A percentile compares a stretch with the other conserved stretches of the same genome.
Evolutionary conservation across 2,113 vertebrate species (phyloP).

Genomic region (Ardeotis arabs): DNA sequence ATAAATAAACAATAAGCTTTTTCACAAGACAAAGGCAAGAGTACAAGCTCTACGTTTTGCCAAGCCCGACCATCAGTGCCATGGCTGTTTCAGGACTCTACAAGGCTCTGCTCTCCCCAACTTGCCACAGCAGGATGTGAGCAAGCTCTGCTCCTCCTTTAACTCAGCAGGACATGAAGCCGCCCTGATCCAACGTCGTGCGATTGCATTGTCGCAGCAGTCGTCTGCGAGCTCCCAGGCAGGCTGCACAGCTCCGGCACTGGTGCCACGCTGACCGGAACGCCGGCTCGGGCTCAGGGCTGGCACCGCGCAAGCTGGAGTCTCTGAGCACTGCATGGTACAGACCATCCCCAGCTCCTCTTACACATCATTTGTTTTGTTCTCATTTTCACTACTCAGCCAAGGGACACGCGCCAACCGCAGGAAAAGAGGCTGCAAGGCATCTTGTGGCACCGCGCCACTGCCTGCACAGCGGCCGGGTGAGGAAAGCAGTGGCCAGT

Average conservation of each 20-base stretch:
- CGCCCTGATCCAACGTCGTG: background rate
- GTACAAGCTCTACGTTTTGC: background rate
- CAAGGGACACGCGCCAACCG: rapidly evolving
- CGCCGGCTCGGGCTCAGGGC: rapidly evolving
- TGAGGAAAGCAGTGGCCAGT: background rate
- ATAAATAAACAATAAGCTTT: background rate
- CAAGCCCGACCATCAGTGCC: background rate
- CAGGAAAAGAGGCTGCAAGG: background rate
- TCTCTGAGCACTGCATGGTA: rapidly evolving
- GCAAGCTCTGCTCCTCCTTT: background rate
- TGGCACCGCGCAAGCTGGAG: background rate
- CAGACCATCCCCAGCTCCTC: background rate
- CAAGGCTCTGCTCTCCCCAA: background rate
- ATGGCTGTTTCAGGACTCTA: background rate
- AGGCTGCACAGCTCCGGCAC: rapidly evolving
- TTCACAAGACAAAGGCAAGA: background rate
- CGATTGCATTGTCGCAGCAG: rapidly evolving
- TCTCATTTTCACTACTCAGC: background rate
- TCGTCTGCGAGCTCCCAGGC: background rate
- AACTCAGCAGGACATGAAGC: background rate
- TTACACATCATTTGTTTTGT: background rate
- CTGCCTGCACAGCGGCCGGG: background rate
- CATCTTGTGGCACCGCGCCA: rapidly evolving
- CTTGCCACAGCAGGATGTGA: background rate
- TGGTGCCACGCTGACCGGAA: rapidly evolving